Conservation (phyloP, 2,797 vertebrate genomes). For the Nothura maculosa region DNA sequence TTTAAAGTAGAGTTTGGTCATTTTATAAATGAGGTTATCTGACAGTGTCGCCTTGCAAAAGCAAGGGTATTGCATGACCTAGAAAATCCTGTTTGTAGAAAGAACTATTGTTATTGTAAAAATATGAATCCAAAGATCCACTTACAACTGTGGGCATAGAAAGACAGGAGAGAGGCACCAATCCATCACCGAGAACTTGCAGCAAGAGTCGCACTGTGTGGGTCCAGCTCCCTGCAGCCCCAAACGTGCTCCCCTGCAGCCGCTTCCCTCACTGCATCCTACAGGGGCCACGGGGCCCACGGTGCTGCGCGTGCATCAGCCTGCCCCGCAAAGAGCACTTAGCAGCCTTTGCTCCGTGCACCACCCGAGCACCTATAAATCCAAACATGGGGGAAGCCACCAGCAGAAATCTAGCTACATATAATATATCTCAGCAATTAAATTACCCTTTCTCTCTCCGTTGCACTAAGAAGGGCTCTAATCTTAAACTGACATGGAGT, state of each 20-base stretch:
- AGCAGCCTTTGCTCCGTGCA: neutral
- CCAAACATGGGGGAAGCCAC: neutral
- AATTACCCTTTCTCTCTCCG: neutral
- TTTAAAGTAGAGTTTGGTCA: slow-evolving; percentile 32
- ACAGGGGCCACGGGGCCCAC: neutral
- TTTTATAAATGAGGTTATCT: slow-evolving; percentile 52
- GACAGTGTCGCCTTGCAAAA: slow-evolving; percentile 7
- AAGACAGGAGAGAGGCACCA: neutral
- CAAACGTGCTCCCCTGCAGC: neutral
- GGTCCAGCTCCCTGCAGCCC: neutral
- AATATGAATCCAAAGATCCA: neutral
- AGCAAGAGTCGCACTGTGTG: fast-evolving
- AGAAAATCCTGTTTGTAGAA: slow-evolving; percentile 7
- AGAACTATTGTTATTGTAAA: neutral
- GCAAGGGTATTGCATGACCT: neutral
- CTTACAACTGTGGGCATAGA: fast-evolving
- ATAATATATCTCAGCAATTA: neutral
- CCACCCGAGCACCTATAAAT: neutral
- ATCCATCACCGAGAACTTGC: neutral
- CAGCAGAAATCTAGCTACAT: neutral
- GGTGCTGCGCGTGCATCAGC: fast-evolving
- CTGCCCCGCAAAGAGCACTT: neutral
- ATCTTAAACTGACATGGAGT: neutral
- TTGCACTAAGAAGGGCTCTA: neutral
- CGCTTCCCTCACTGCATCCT: neutral